Percentiles rank a stretch among this genome's conserved stretches.
phyloP scores from a whole-genome alignment of 2,888 invertebrate genomes.

The Pecten maximus region DNA sequence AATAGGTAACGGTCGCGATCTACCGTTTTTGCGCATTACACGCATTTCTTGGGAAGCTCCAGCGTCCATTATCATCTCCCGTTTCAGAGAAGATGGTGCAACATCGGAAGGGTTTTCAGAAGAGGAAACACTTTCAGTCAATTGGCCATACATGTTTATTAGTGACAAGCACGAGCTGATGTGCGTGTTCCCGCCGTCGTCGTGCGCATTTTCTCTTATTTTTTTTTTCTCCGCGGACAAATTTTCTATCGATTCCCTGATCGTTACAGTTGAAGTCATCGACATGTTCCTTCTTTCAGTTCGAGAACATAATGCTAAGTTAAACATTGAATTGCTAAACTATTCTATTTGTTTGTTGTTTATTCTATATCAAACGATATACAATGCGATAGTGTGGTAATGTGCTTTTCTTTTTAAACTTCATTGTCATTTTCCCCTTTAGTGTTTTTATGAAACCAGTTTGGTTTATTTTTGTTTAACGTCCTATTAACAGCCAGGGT shows the following conservation, averaged over 20 bases:
- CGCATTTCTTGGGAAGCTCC: slow-evolving; percentile 47
- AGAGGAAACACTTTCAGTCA: slow-evolving; percentile 58
- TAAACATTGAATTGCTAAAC: no score
- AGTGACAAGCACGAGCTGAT: slow-evolving; percentile 44
- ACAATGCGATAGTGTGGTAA: no score
- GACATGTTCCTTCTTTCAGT: no score
- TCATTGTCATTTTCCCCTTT: no score
- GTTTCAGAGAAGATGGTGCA: slow-evolving; percentile 57
- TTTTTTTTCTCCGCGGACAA: not conserved
- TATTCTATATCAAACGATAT: no score
- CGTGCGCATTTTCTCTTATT: slow-evolving; percentile 8
- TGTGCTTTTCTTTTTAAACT: no score
- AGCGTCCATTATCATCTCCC: slow-evolving; percentile 57
- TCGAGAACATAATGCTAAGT: no score
- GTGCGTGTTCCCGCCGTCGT: slow-evolving; percentile 43
- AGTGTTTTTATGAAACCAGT: no score
- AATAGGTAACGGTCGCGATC: slow-evolving; percentile 49
- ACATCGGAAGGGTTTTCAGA: slow-evolving; percentile 58
- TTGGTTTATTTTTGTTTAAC: no score
- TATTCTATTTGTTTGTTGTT: no score
- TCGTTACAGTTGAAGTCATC: not conserved
- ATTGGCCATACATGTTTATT: slow-evolving; percentile 52
- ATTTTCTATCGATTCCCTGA: not conserved
- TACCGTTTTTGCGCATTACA: slow-evolving; percentile 52
- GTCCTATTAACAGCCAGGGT: no score